Conservation (phyloP, 2,797 vertebrate species). For the Pangasius djambal region DNA sequence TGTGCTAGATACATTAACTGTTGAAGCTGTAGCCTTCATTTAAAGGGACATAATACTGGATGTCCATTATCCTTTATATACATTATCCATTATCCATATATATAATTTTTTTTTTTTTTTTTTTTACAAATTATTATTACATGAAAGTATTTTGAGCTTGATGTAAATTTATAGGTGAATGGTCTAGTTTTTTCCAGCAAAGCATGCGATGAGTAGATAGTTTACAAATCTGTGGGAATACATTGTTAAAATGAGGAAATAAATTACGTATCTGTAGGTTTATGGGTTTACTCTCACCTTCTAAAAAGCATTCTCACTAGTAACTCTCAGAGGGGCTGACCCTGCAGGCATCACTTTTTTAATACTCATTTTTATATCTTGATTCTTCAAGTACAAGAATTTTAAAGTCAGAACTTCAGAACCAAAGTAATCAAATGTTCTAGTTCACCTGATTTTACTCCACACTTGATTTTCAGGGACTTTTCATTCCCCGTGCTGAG, state of each 20-base stretch:
- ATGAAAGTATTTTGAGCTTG: neutral
- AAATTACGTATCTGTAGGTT: neutral
- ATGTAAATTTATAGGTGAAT: neutral
- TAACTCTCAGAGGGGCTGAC: neutral
- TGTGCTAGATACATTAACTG: neutral
- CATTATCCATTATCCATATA: too few relatives aligned
- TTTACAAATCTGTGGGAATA: neutral
- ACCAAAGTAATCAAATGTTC: neutral
- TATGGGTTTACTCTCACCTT: neutral
- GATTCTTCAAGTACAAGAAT: neutral
- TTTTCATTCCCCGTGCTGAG: slow-evolving; percentile 12
- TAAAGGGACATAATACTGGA: neutral
- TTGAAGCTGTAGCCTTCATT: neutral
- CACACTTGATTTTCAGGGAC: slow-evolving; percentile 9
- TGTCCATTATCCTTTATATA: neutral
- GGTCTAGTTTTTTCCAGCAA: neutral
- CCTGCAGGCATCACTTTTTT: neutral
- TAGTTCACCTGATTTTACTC: neutral
- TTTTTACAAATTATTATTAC: neutral
- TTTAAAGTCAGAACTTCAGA: neutral
- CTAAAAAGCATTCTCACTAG: neutral
- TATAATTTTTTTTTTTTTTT: too few relatives aligned
- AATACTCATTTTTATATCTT: neutral
- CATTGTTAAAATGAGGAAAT: neutral
- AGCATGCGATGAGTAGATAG: neutral